Conservation (phyloP, 2,888 invertebrate genomes). For the Ectropis crepuscularia region DNA sequence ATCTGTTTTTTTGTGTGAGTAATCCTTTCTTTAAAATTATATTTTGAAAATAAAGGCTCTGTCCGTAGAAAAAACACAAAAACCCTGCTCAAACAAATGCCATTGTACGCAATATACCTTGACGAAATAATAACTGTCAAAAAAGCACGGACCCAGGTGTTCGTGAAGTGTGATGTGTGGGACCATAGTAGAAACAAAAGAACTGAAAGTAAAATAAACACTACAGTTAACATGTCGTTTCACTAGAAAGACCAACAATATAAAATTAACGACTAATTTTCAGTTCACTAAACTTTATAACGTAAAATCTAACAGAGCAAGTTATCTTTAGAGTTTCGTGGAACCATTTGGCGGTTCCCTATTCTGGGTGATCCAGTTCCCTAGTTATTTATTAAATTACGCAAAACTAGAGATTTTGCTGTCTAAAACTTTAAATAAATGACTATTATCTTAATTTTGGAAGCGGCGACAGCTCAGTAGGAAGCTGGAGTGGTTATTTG, state of each 20-base stretch:
- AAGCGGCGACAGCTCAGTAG: neutral
- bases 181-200: no score
- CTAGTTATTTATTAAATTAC: conserved; percentile 8
- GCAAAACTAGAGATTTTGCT: neutral
- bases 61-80: no score
- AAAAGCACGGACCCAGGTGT: no score
- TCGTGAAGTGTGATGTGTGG: neutral
- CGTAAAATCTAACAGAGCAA: conserved; percentile 9
- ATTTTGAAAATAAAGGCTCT: no score
- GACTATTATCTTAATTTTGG: conserved; percentile 6
- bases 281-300: neutral
- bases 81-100: no score
- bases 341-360: neutral
- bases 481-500: neutral
- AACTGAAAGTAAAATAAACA: neutral
- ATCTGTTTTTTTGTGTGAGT: no score
- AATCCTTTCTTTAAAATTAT: no score
- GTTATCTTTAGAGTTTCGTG: conserved; percentile 6
- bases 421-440: conserved; percentile 4
- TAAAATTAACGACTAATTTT: neutral
- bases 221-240: neutral
- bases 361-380: conserved; percentile 4
- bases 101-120: no score
- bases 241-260: neutral
- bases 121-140: no score